Evolutionary conservation across 2,888 invertebrate genomes (phyloP), one percentile per base, ranked within the genome.

Genomic region (Drosophila flavopinicola): DNA sequence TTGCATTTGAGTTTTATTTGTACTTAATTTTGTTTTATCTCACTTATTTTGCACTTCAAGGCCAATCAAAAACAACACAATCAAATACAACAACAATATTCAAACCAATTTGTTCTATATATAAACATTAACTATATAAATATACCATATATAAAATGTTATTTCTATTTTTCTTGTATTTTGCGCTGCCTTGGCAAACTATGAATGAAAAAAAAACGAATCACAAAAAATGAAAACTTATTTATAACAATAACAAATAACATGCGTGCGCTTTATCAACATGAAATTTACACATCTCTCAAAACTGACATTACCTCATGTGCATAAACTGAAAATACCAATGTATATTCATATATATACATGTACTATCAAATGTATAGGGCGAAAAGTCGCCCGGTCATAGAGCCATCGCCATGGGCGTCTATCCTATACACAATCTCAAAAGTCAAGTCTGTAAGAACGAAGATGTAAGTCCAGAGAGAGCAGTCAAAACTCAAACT

Each of bases 351-450:
- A 48, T 37, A 32, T 33, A 17, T 61, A 42, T 45, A 68, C 49
- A n/a, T 56, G 42, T 67, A 30, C 10, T 29, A 49, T 25, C 23
- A 32, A 53, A 44, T 52, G 66, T 61, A 48, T 67, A 97, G 97
- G 97, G 97, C 92, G 95, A 96, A 90, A 96, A 96, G 92, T 97
- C 97, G 92, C 97, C 97, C 92, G 96, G 96, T 93, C 96, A 96
- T 92, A 95, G 97, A 92, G 95, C 95, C 91, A 94, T 96, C 88
- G 95, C 96, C 88, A 96, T 96, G 95, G 97, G 97, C 90, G 94
- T 95, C 91, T 97, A 95, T 93, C 97, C 96, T 91, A 95, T 96
- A 92, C 96, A 96, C 93, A 94, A 94, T 92, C 93, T 97, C 93
- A 94, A 95, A 93, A 97, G 97, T 92, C 94, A 94, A 93, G 96